A percentile compares a stretch with the other conserved stretches of the same genome.
phyloP scores from a whole-genome alignment of 92 coral and sea anemone genomes.

The Plumapathes pennacea region DNA sequence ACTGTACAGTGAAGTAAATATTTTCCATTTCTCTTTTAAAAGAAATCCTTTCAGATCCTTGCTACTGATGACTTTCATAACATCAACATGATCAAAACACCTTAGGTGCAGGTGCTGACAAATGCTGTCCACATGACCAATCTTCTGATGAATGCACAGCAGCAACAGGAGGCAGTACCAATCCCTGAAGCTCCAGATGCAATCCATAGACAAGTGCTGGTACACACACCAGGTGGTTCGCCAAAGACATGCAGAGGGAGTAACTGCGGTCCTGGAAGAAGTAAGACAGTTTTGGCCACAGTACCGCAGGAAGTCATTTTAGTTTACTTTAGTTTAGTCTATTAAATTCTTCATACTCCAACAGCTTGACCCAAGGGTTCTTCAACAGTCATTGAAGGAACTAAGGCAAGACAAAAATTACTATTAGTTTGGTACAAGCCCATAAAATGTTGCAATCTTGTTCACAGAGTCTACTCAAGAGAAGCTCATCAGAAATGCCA shows the following conservation, averaged over 20 bases:
- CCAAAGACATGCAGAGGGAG: slow-evolving; percentile 53
- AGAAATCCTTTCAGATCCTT: slow-evolving; percentile 53
- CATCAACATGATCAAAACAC: slow-evolving; percentile 48
- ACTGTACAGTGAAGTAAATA: neutral
- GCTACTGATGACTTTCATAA: slow-evolving; percentile 62
- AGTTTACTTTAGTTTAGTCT: no score
- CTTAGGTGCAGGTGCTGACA: slow-evolving; percentile 33
- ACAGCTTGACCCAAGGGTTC: slow-evolving; percentile 20
- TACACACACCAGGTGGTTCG: slow-evolving; percentile 15
- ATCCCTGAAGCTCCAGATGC: slow-evolving; percentile 7
- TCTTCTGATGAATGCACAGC: slow-evolving; percentile 22
- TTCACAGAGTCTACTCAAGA: slow-evolving; percentile 51
- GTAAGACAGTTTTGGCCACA: slow-evolving; percentile 39
- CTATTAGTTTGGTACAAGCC: neutral
- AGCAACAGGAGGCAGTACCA: slow-evolving; percentile 21
- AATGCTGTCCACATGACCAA: slow-evolving; percentile 68
- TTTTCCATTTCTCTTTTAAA: neutral
- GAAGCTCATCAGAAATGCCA: slow-evolving; percentile 42
- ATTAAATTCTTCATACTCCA: no score
- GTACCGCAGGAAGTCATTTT: slow-evolving; percentile 28
- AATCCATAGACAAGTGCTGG: slow-evolving; percentile 47
- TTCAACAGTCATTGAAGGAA: slow-evolving; percentile 51
- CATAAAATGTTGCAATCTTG: neutral
- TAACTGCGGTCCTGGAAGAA: slow-evolving; percentile 18
- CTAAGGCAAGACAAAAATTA: slow-evolving; percentile 29